Percentiles rank a stretch among this genome's conserved stretches.
Evolutionary conservation across 2,797 vertebrate species (phyloP).

Genomic region (Aplochiton taeniatus): DNA sequence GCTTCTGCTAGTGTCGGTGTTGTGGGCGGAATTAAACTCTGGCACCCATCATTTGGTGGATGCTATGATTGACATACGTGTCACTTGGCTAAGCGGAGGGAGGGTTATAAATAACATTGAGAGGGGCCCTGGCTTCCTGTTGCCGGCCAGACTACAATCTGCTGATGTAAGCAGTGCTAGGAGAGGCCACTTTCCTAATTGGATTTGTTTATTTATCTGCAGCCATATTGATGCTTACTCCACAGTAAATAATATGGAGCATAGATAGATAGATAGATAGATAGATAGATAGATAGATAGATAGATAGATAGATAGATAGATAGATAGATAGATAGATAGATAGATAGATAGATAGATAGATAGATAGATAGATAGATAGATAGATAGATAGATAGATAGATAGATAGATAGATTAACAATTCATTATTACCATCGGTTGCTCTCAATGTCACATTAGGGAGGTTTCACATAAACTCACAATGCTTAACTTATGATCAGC

Average conservation of each 20-base stretch:
- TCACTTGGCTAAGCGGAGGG: constrained; percentile 33
- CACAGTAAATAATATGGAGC: constrained; percentile 37
- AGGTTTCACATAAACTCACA: too few species aligned
- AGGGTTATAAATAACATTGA: constrained; percentile 49
- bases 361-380: too few species aligned
- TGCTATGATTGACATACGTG: constrained; percentile 44
- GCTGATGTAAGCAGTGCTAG: constrained; percentile 44
- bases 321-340: too few species aligned
- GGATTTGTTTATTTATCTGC: constrained; percentile 52
- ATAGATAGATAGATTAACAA: too few species aligned
- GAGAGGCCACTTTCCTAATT: constrained; percentile 39
- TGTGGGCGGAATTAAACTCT: constrained; percentile 59
- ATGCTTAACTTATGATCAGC: too few species aligned
- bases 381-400: too few species aligned
- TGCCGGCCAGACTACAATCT: constrained; percentile 20
- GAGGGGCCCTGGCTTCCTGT: constrained; percentile 5
- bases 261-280: background rate
- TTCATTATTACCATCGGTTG: too few species aligned
- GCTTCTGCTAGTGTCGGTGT: constrained; percentile 42
- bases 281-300: too few species aligned
- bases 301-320: too few species aligned
- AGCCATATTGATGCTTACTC: constrained; percentile 25
- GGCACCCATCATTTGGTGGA: constrained; percentile 51
- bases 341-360: too few species aligned
- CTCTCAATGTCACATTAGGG: too few species aligned